Evolutionary conservation across 2,888 invertebrate species (phyloP), one percentile per base, ranked within the genome.

Genomic region (Eupithecia vulgata): DNA sequence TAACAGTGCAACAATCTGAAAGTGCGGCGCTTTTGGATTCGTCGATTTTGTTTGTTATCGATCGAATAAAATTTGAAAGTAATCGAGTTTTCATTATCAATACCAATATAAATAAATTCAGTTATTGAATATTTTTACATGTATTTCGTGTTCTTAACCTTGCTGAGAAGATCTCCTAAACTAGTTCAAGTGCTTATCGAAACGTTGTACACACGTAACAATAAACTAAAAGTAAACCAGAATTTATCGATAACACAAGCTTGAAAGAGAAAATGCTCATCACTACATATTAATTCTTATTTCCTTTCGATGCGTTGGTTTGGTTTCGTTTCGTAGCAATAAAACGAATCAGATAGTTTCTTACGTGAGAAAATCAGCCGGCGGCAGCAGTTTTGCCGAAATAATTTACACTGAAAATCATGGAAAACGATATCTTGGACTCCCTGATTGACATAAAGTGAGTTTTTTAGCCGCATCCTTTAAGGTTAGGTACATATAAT

Each of bases 401-500:
- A 57, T 25, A 57, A 5, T 13, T 13, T 13, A 13, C 52, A 10
- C 71, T 78, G 30, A 66, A 48, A 64, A 87, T 80, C 59, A 96
- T 96, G 95, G 95, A 96, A 86, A 95, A 95, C 84, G 95, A 95
- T 84, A 93, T 96, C 79, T 83, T 96, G 76, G 95, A 95, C 79
- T 95, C 95, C 34, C 86, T 96, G 34, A 93, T 93, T 77, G 95
- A 96, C 85, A 90, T 96, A 74, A 95, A 96, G 96, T 96, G 91
- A 94, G 87, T 79, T 74, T 67, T 30, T 65, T 37, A n/a, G 25
- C 74, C 37, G 62, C 48, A n/a, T 64, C 40, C n/a, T 72, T 74
- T 73, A 73, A 59, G 37, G 76, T n/a, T n/a, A n/a, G 76, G 75
- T 76, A 75, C 5, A 17, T 10, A 40, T 5, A 5, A n/a, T 57